Evolutionary conservation across 2,113 vertebrate genomes (phyloP), one percentile per base, ranked within the genome.

Genomic region (Xenopus borealis): DNA sequence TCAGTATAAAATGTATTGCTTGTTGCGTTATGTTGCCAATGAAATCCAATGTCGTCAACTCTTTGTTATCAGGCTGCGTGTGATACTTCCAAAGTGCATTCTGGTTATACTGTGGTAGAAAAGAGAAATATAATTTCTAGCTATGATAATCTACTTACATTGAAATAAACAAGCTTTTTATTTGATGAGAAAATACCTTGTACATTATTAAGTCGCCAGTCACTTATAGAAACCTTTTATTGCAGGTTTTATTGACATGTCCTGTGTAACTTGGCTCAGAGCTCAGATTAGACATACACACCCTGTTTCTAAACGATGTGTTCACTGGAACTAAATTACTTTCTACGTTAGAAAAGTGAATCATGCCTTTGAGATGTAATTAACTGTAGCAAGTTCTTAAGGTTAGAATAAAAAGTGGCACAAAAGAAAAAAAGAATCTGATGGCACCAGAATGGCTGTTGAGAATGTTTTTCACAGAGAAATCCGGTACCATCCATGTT

Each of bases 251-350:
- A 55, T 65, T 65, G 71, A 72, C 62, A 10, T 70, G 69, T 71
- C 12, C 47, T 72, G n/a, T 65, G 50, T 72, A 72, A 55, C 71
- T 72, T 72, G 62, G 71, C 71, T 53, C 2, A 12, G 40, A 40
- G 5, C 14, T 8, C 10, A 4, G 52, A 13, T 46, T 45, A 72
- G 62, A 61, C 9, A 40, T 50, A 62, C 65, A 68, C 64, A 40
- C 57, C 72, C 64, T 75, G 20, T 61, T 75, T 75, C 19, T 67
- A 67, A 57, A 73, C 58, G 63, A 66, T 44, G 45, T 62, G 23
- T 52, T 61, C 58, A 18, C 3, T 58, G 44, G 30, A 62, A 57
- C 50, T 46, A 19, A 72, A 64, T 55, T 55, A 52, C 46, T 62
- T 33, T 10, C 33, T 59, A 12, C 18, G 17, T 72, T 44, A 17